These are phyloP conservation scores for Leptinotarsa rubiginosa DNA, from an alignment of 2,888 invertebrate genomes.

Conservation along the genomic window DNA sequence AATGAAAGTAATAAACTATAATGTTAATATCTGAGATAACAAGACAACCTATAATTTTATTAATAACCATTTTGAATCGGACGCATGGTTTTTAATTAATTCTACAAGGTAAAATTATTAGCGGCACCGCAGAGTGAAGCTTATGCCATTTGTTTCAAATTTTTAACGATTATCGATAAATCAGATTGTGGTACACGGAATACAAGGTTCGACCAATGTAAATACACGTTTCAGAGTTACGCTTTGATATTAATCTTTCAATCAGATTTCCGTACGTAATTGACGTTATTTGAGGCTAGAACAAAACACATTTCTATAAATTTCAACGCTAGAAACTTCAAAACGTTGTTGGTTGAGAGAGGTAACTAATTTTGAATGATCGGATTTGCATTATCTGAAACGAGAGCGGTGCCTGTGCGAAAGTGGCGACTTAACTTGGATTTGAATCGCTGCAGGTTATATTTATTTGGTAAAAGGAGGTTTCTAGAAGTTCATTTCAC, in stretches of 20 bases:
- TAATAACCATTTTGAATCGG: constrained; percentile 31
- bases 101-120: constrained; percentile 33
- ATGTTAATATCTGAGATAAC: constrained; percentile 29
- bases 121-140: constrained; percentile 24
- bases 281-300: background rate
- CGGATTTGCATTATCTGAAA: no score
- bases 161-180: constrained; percentile 36
- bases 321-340: background rate
- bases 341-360: no score
- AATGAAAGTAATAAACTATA: constrained; percentile 25
- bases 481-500: no score
- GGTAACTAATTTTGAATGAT: no score
- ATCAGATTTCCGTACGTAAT: background rate
- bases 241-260: constrained; percentile 10
- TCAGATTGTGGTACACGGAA: constrained; percentile 27
- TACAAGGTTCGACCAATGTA: constrained; percentile 31
- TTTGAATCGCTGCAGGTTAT: no score
- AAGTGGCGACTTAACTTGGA: no score
- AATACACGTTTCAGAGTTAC: constrained; percentile 33
- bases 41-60: constrained; percentile 33
- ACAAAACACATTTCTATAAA: background rate
- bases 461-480: no score
- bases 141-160: constrained; percentile 28
- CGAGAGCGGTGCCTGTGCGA: no score
- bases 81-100: constrained; percentile 31